Evolutionary conservation across 2,888 invertebrate genomes (phyloP), one percentile per base, ranked within the genome.

Genomic region (Stenolophus ochropezus): DNA sequence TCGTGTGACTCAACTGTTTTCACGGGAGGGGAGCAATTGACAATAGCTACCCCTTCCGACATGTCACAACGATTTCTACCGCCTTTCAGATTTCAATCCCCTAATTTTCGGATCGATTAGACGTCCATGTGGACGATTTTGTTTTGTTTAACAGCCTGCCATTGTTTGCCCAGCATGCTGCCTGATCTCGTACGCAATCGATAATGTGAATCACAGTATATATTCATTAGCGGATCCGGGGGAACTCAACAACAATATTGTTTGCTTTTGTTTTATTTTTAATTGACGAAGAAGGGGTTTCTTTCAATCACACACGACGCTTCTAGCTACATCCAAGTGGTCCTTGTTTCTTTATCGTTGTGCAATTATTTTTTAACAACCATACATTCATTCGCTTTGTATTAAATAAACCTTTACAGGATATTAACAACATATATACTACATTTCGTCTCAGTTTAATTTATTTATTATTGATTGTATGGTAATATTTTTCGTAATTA

Each of bases 91-190:
- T 33, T 80, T 80, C 73, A 80, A 80, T 80, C 80, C 80, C 80
- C 80, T 69, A 80, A 80, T 80, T 80, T 80, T 80, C 80, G 80
- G 73, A 80, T 80, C 80, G 80, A 80, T 80, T 80, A 80, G 80
- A 80, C 80, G 80, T 73, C 80, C 73, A 80, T 73, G 73, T 73
- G 80, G 80, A 80, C 73, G 73, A 80, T 80, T 80, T 73, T 80
- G 80, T 80, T 80, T 80, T 80, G 80, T 80, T 80, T 80, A 80
- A 80, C 80, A 73, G 80, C 56, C 75, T 53, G 75, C 75, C 53
- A 25, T 75, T 75, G 75, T 75, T 75, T 75, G 53, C 51, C 4
- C 53, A 53, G 75, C 75, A 75, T 53, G 53, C 75, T 6, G 5
- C 27, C 53, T 23, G 27, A 75, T 51, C 27, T 75, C 53, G 53